Evolutionary conservation across 1,140 invertebrate genomes (phyloP).

Genomic region (Yoshiicerus persimilis): DNA sequence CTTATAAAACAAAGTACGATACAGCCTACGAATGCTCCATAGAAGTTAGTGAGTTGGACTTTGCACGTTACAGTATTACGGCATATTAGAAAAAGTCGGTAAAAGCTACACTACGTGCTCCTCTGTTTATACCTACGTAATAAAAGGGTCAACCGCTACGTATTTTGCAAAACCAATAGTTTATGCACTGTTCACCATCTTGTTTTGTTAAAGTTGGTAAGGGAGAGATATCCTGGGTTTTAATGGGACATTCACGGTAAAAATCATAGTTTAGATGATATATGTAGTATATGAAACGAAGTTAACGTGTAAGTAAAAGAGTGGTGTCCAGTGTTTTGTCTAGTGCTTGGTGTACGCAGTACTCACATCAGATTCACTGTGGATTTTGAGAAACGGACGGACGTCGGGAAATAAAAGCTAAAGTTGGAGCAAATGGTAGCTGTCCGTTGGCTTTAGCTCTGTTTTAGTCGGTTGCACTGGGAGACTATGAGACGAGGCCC

Average conservation of each 20-base stretch:
- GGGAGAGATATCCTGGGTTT: background rate
- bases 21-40: no score
- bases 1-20: no score
- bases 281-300: background rate
- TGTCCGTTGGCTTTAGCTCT: background rate
- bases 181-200: background rate
- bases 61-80: background rate
- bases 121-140: background rate
- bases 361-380: background rate
- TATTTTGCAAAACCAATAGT: background rate
- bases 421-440: background rate
- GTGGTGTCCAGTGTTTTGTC: background rate
- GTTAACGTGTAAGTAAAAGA: slow-evolving; percentile 6
- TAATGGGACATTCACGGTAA: background rate
- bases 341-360: background rate
- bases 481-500: background rate
- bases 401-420: background rate
- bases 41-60: background rate
- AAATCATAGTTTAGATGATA: background rate
- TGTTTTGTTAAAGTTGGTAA: no score
- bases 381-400: background rate
- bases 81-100: background rate
- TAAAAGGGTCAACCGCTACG: background rate
- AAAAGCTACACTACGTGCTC: background rate
- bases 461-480: background rate